A percentile compares a stretch with the other conserved stretches of the same genome.
Conservation (phyloP, 2,113 vertebrate species). For the Cyphomyrus plagiostoma region DNA sequence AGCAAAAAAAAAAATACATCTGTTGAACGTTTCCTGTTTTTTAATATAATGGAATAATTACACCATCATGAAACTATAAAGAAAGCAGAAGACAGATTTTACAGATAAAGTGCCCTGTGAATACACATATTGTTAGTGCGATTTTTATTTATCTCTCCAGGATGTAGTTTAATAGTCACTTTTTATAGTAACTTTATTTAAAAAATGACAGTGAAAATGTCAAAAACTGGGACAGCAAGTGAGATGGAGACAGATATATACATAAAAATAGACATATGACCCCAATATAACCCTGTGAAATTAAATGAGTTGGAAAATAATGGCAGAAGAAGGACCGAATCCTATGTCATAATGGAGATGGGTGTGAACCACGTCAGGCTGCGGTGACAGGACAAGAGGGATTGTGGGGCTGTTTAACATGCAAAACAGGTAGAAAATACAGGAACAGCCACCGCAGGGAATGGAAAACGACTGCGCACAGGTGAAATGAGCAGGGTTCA, state of each 20-base stretch:
- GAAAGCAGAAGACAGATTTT: neutral
- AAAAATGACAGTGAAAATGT: neutral
- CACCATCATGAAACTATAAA: neutral
- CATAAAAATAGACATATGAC: neutral
- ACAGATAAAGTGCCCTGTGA: neutral
- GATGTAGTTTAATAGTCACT: constrained; percentile 8
- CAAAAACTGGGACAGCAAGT: neutral
- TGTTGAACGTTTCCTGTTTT: neutral
- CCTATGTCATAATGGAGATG: constrained; percentile 8
- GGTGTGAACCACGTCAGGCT: constrained; percentile 20
- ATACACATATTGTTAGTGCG: neutral
- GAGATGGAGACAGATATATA: neutral
- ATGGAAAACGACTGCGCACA: constrained; percentile 31
- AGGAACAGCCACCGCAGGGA: constrained; percentile 38
- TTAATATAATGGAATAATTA: neutral
- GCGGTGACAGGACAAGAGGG: constrained; percentile 47
- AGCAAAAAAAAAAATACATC: neutral
- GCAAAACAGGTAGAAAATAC: constrained; percentile 57
- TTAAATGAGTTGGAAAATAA: constrained; percentile 10
- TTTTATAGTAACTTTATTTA: neutral
- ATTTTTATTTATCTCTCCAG: neutral
- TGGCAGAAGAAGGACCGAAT: neutral
- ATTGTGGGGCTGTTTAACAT: constrained; percentile 55
- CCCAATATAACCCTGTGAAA: neutral
- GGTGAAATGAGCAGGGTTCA: constrained; percentile 20